Evolutionary conservation across 2,113 vertebrate species (phyloP), one percentile per base, ranked within the genome.

Genomic region (Aptenodytes forsteri): DNA sequence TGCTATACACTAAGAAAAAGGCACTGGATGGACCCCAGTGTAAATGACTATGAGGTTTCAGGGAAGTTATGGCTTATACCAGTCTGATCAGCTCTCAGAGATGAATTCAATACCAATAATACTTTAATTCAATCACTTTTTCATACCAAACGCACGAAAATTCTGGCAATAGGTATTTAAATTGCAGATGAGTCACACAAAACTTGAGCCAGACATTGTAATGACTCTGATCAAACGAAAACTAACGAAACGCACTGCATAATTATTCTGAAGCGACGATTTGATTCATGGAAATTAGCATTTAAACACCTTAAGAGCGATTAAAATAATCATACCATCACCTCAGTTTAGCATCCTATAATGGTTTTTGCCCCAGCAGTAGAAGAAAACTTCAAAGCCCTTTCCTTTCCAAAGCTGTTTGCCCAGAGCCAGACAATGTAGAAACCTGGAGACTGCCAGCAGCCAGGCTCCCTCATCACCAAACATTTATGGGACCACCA

Each of bases 241-340:
- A 49, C 65, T 50, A 93, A 72, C 92, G 75, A 83, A 92, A 91
- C 0, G 4, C 21, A 59, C 2, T 1, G 62, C 61, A 61, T 50
- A 84, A 92, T 91, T 82, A 95, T 47, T 83, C 83, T 75, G 36
- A 83, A 89, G 42, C 59, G 79, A 32, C 64, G 50, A 89, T 92
- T 81, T 96, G 76, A 89, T 89, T 95, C 89, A 97, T 89, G 77
- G 42, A 97, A 95, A 92, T 88, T 38, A 85, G 30, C 69, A 79
- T 62, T 89, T 83, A 78, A 73, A 67, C 73, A 93, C 75, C 71
- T 80, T 91, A 67, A 75, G 26, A 94, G 69, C 4, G 8, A 96
- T 95, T 94, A 96, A 95, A 91, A 67, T 71, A 85, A 96, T 92
- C 93, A 96, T 25, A 67, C 52, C 55, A 89, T 49, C 86, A 92